phyloP scores from a whole-genome alignment of 2,113 vertebrate genomes.

The Cettia cetti region DNA sequence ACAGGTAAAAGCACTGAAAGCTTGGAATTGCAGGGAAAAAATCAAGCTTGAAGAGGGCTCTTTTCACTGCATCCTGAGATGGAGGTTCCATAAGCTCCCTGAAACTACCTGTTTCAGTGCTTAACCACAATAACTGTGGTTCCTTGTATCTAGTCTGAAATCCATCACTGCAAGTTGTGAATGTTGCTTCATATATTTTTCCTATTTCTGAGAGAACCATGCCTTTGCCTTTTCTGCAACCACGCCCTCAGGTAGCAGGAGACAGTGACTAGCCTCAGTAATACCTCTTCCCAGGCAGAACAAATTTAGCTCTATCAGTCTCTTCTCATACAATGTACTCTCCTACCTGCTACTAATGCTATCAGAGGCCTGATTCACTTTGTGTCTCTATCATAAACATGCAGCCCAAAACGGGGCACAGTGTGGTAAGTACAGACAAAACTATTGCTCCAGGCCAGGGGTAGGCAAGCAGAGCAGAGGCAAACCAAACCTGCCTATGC shows the following conservation, averaged over 20 bases:
- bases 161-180: neutral
- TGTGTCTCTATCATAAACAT: neutral
- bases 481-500: neutral
- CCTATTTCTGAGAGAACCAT: neutral
- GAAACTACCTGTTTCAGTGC: neutral
- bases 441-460: neutral
- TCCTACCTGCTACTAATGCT: neutral
- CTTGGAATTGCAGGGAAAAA: neutral
- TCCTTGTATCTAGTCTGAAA: neutral
- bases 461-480: neutral
- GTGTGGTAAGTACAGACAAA: neutral
- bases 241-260: neutral
- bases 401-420: neutral
- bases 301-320: neutral
- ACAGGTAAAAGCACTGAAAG: neutral
- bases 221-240: neutral
- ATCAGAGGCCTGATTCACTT: neutral
- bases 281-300: neutral
- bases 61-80: neutral
- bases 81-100: neutral
- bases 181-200: neutral
- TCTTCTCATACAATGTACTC: neutral
- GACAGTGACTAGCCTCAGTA: neutral
- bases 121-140: neutral
- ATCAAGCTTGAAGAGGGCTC: neutral